phyloP scores from a whole-genome alignment of 1,140 invertebrate species.

The Caenorhabditis remanei region DNA sequence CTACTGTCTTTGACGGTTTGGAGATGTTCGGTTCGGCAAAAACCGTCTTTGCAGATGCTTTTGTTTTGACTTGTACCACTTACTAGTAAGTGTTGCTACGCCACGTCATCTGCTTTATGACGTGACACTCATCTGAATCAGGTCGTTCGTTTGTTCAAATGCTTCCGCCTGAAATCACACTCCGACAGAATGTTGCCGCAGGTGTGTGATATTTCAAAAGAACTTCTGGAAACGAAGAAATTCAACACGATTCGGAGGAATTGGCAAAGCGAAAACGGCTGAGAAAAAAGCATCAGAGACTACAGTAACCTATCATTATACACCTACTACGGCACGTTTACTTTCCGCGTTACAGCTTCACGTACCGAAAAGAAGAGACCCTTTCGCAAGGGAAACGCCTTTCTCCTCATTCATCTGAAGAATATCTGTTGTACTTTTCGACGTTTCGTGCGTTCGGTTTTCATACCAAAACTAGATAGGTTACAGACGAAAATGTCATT shows the following conservation, averaged over 20 bases:
- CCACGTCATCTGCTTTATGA: no score
- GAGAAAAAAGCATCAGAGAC: constrained; percentile 6
- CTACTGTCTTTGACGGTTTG: neutral
- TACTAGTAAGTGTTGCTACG: neutral
- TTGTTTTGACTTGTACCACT: neutral
- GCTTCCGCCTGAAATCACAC: constrained; percentile 1
- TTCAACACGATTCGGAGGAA: constrained; percentile 6
- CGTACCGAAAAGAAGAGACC: neutral
- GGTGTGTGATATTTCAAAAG: neutral
- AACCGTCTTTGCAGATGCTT: constrained; percentile 24
- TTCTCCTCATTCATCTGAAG: neutral
- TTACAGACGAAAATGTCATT: no score
- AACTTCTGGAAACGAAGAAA: neutral
- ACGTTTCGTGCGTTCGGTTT: neutral
- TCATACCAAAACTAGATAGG: no score
- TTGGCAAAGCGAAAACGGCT: neutral
- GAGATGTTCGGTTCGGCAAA: constrained; percentile 21
- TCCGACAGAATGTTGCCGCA: constrained; percentile 1
- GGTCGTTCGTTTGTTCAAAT: no score
- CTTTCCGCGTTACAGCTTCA: constrained; percentile 53
- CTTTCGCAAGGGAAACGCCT: constrained; percentile 10
- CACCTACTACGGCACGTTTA: constrained; percentile 55
- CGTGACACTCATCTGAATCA: no score
- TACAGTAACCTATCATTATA: constrained; percentile 53
- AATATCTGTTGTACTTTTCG: constrained; percentile 36